Base-by-base conservation (phyloP, 1,140 invertebrate species). In the Drosophila ohnishii region DNA sequence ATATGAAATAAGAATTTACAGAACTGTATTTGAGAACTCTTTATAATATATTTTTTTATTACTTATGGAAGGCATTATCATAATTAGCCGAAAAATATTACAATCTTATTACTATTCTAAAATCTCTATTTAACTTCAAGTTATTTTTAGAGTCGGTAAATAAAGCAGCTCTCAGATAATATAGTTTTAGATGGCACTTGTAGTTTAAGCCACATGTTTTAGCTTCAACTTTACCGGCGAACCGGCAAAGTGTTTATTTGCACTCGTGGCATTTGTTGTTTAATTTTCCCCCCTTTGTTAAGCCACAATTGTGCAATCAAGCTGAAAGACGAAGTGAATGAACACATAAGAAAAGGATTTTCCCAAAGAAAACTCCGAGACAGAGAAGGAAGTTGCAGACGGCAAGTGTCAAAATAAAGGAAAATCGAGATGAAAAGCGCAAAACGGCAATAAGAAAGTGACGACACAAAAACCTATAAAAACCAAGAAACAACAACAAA, bases 251-350 rank as follows among this genome's bases (percentile, higher is more conserved):
- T 73, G 72, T 63, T 81, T 70, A 77, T 80, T 72, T 75, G 25
- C 44, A 66, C 40, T 50, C 35, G 30, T 79, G 81, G 74, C 79
- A 64, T 78, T 83, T 80, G 72, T 85, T 77, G 60, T 80, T 85
- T 73, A 72, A 77, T 77, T 67, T 19, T 1, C 19, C 4, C 13
- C 51, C 19, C 14, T 67, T 80, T 50, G 28, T 65, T 77, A 50
- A 73, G 67, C 77, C 62, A 85, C 81, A 85, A 85, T 84, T 80
- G 77, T 74, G 81, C 77, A 84, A 84, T 83, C 80, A 83, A 67
- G 80, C 77, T 61, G 63, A 73, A 76, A 67, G 60, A 28, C n/a
- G 34, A 19, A 67, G 80, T 83, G 80, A 83, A 50, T 84, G 80
- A 84, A 83, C 80, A 84, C 80, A 71, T 39, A 61, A 71, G 75